Evolutionary conservation across 1,140 invertebrate species (phyloP), one percentile per base, ranked within the genome.

Genomic region (Mamestra configurata): DNA sequence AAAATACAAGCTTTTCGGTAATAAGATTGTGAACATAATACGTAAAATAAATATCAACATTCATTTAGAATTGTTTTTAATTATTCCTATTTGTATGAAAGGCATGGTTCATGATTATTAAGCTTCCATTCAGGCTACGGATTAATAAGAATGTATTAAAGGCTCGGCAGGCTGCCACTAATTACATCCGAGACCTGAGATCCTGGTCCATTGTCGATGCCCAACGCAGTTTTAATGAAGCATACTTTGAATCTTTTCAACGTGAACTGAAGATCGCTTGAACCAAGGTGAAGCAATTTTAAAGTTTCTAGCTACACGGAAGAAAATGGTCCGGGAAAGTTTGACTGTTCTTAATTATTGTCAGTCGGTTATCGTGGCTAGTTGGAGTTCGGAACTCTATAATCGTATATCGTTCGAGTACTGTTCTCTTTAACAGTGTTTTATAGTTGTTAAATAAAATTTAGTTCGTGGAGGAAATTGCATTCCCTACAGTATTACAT

Each of bases 151-250:
- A 76, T 76, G 51, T 76, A 76, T 43, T 76, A 43, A 71, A 57
- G 40, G 72, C 55, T 59, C 72, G 57, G 22, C 49, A 43, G 24
- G 31, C 35, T 70, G 46, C 35, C 80, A 76, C 80, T 82, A 82
- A 82, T 82, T 82, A 71, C 80, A 82, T 82, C 80, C 80, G 80
- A 79, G 70, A 27, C 49, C 73, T 82, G 68, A 37, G 43, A 66
- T 79, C 66, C 77, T 68, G 66, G 37, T 22, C 80, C 76, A 82
- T 82, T 82, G 80, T 82, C 57, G 53, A 80, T 78, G 35, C 22
- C 79, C 66, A 79, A 77, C 64, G 66, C 76, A 79, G 83, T 88
- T 89, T 89, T 93, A 93, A 93, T 92, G 90, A 93, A 90, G 89
- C 83, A 79, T 85, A 83, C 84, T 91, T 87, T 85, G 85, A 89